phyloP scores from a whole-genome alignment of 2,888 invertebrate genomes.

The Caenorhabditis sp. region DNA sequence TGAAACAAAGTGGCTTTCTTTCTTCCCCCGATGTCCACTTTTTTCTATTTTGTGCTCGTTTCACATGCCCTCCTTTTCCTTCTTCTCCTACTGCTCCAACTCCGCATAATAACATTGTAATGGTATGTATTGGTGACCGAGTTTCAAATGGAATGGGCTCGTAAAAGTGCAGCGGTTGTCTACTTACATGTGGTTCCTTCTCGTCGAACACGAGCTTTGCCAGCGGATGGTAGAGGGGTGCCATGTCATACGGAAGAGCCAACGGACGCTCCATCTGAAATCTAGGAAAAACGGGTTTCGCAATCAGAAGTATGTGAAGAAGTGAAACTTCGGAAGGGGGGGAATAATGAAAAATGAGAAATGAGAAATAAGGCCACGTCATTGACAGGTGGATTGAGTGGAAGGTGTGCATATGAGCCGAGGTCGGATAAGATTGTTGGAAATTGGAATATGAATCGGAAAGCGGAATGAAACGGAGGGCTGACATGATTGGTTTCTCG shows the following conservation, averaged over 20 bases:
- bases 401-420: constrained; percentile 42
- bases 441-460: constrained; percentile 55
- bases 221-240: constrained; percentile 50
- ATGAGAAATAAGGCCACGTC: constrained; percentile 25
- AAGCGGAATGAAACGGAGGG: constrained; percentile 27
- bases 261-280: constrained; percentile 42
- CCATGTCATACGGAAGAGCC: constrained; percentile 40
- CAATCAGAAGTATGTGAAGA: neutral
- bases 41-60: constrained; percentile 18
- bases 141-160: constrained; percentile 35
- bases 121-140: constrained; percentile 19
- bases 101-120: constrained; percentile 32
- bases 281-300: too few relatives aligned
- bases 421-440: constrained; percentile 14
- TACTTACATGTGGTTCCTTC: constrained; percentile 18
- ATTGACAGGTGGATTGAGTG: constrained; percentile 43
- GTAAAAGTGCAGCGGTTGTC: constrained; percentile 27
- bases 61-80: constrained; percentile 7
- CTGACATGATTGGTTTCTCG: constrained; percentile 41
- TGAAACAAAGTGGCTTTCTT: constrained; percentile 5
- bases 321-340: neutral
- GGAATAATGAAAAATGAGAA: neutral
- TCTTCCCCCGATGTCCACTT: neutral
- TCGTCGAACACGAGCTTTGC: constrained; percentile 33
- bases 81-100: neutral